Percentiles rank a stretch among this genome's conserved stretches.
Evolutionary conservation across 2,113 vertebrate species (phyloP).

Genomic region (Notothenia rossii): DNA sequence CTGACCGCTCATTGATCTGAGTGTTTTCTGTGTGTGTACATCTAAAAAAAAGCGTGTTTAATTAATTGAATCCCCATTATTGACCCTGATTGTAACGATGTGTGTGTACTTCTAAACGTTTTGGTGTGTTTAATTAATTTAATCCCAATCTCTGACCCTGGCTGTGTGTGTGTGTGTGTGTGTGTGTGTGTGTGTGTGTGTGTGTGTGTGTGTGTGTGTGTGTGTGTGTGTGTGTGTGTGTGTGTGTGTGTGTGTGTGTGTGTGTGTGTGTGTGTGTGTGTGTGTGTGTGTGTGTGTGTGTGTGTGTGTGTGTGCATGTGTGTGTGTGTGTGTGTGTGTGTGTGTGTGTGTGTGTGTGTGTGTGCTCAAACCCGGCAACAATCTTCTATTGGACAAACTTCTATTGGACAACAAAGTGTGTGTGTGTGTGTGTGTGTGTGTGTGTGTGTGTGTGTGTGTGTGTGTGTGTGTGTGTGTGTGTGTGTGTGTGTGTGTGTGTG

Average conservation of each 20-base stretch:
- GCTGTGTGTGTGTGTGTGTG: neutral
- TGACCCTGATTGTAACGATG: neutral
- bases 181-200: neutral
- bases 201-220: neutral
- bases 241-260: neutral
- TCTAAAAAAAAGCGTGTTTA: neutral
- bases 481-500: conserved; percentile 35
- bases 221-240: neutral
- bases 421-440: conserved; percentile 19
- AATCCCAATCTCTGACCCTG: neutral
- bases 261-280: neutral
- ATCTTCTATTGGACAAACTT: neutral
- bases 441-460: conserved; percentile 46
- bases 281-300: neutral
- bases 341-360: neutral
- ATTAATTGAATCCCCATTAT: conserved; percentile 17
- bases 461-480: too few species aligned
- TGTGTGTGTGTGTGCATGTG: neutral
- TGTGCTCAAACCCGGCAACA: neutral
- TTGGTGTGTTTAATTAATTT: neutral
- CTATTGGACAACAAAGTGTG: too few species aligned
- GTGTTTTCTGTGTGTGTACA: neutral
- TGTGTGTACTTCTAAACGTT: neutral
- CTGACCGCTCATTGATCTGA: neutral
- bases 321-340: neutral